Conservation (phyloP, 2,888 invertebrate species). For the Agriopis marginaria region DNA sequence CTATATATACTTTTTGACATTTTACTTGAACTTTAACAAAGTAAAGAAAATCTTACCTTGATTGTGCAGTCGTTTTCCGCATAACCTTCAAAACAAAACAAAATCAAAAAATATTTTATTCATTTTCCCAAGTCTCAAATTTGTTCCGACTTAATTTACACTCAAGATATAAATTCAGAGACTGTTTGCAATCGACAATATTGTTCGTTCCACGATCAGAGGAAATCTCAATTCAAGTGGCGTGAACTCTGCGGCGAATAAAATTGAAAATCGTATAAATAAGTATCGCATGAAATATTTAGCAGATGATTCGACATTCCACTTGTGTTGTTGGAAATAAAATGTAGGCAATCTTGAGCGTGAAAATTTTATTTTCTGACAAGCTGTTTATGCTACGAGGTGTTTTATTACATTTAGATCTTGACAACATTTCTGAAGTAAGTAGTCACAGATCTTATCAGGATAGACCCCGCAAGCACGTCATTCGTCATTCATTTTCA, state of each 20-base stretch:
- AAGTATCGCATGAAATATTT: constrained; percentile 32
- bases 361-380: constrained; percentile 16
- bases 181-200: constrained; percentile 50
- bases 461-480: too few species aligned
- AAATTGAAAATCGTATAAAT: constrained; percentile 48
- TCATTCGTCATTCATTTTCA: too few species aligned
- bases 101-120: constrained; percentile 30
- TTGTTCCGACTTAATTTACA: constrained; percentile 39
- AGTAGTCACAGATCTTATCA: neutral
- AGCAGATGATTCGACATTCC: constrained; percentile 20
- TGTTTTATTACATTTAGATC: constrained; percentile 5
- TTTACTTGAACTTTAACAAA: neutral
- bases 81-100: constrained; percentile 20
- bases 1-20: neutral
- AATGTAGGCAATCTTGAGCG: constrained; percentile 16
- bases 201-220: constrained; percentile 50
- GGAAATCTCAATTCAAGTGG: constrained; percentile 54
- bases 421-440: neutral
- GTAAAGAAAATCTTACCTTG: neutral
- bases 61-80: neutral
- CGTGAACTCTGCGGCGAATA: constrained; percentile 45
- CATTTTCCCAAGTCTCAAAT: constrained; percentile 35
- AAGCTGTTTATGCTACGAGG: constrained; percentile 5
- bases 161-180: constrained; percentile 48
- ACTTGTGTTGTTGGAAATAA: constrained; percentile 23